These are phyloP conservation scores for Augochlora pura DNA, from an alignment of 1,140 invertebrate species.

Conservation along the genomic window DNA sequence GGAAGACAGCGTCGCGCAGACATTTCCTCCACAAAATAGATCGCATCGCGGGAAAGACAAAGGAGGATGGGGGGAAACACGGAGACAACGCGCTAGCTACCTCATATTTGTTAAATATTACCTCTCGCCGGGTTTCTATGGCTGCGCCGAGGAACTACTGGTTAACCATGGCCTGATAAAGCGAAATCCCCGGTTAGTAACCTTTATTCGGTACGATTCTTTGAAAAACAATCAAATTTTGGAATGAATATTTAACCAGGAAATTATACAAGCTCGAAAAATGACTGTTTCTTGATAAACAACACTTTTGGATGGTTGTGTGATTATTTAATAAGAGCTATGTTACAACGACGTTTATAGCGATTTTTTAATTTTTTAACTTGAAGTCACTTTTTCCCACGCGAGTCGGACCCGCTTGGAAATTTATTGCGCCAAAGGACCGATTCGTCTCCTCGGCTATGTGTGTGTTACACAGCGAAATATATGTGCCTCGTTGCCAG, in stretches of 20 bases:
- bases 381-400: slow-evolving; percentile 2
- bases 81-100: too few species aligned
- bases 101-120: slow-evolving; percentile 20
- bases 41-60: slow-evolving; percentile 24
- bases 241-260: too few species aligned
- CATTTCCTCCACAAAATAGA: slow-evolving; percentile 41
- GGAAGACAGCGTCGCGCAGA: slow-evolving; percentile 32
- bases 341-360: too few species aligned
- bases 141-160: too few species aligned
- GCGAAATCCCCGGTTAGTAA: background rate
- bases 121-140: background rate
- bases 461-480: slow-evolving; percentile 20
- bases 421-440: slow-evolving; percentile 44
- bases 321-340: too few species aligned
- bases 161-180: background rate
- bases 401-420: background rate
- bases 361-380: too few species aligned
- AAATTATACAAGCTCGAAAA: too few species aligned
- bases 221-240: too few species aligned
- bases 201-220: background rate
- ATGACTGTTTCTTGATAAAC: too few species aligned
- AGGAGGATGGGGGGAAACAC: background rate
- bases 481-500: slow-evolving; percentile 25
- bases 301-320: too few species aligned
- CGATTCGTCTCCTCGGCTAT: slow-evolving; percentile 22